Conservation (phyloP, 1,140 invertebrate species). For the Paralvinella palmiformis region DNA sequence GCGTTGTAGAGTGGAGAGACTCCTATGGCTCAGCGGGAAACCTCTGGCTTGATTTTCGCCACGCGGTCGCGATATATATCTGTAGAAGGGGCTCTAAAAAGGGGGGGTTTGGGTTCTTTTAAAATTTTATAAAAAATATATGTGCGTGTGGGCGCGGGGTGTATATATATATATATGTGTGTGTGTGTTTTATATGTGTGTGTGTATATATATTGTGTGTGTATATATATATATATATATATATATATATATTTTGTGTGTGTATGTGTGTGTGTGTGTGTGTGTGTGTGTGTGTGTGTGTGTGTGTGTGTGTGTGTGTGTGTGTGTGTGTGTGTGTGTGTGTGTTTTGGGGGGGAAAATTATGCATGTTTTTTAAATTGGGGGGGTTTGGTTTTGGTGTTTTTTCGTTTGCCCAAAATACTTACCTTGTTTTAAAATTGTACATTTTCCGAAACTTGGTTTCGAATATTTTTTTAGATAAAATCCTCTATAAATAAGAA, state of each 20-base stretch:
- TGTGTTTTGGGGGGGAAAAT: too few relatives aligned
- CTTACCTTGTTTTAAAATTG: too few relatives aligned
- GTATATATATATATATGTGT: neutral
- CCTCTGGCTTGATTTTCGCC: constrained; percentile 8
- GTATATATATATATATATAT: neutral
- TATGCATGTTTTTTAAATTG: too few relatives aligned
- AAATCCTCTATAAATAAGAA: too few relatives aligned
- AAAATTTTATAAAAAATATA: neutral
- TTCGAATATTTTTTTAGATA: too few relatives aligned
- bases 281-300: neutral
- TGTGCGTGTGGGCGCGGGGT: neutral
- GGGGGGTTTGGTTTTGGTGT: too few relatives aligned
- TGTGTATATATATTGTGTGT: neutral
- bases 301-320: neutral
- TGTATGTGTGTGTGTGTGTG: neutral
- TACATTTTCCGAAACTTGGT: too few relatives aligned
- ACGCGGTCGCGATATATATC: neutral
- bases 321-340: neutral
- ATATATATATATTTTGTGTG: neutral
- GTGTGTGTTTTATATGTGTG: neutral
- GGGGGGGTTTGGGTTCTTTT: neutral
- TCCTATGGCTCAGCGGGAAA: constrained; percentile 30
- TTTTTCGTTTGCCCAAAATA: too few relatives aligned
- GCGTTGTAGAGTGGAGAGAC: too few relatives aligned
- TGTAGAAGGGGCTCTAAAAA: neutral